Evolutionary conservation across 1,140 invertebrate species (phyloP).

Genomic region (Oedothorax gibbosus): DNA sequence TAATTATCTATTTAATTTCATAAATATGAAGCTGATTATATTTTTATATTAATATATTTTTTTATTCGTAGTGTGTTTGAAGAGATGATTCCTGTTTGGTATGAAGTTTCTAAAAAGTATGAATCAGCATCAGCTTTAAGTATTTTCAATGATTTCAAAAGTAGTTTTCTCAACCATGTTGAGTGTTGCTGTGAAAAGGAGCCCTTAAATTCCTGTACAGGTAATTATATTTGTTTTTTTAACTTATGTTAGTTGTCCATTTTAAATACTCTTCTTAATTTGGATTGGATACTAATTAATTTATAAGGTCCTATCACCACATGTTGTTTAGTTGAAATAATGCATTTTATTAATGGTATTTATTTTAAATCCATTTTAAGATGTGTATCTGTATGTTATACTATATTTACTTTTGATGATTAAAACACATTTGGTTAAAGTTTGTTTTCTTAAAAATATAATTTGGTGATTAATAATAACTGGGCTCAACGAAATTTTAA

Average conservation of each 20-base stretch:
- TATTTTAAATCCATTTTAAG: too few relatives aligned
- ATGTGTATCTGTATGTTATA: too few relatives aligned
- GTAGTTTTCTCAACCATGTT: conserved; percentile 11
- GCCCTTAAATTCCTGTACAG: conserved; percentile 19
- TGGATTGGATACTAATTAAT: neutral
- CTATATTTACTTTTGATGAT: too few relatives aligned
- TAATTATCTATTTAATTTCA: neutral
- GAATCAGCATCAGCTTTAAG: neutral
- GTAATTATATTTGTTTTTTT: neutral
- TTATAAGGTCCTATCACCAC: neutral
- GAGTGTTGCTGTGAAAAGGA: conserved; percentile 35
- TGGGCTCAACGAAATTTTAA: too few relatives aligned
- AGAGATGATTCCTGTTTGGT: conserved; percentile 30
- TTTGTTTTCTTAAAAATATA: too few relatives aligned
- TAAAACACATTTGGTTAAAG: too few relatives aligned
- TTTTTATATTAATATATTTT: neutral
- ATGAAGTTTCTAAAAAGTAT: conserved; percentile 7
- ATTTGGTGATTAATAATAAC: too few relatives aligned
- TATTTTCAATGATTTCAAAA: conserved; percentile 9
- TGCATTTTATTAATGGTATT: too few relatives aligned
- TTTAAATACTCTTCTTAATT: neutral
- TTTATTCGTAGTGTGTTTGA: conserved; percentile 36
- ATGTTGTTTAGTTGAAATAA: too few relatives aligned
- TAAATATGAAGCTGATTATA: neutral
- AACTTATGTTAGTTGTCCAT: neutral